Evolutionary conservation across 1,140 invertebrate species (phyloP).

Genomic region (Papilio polytes): DNA sequence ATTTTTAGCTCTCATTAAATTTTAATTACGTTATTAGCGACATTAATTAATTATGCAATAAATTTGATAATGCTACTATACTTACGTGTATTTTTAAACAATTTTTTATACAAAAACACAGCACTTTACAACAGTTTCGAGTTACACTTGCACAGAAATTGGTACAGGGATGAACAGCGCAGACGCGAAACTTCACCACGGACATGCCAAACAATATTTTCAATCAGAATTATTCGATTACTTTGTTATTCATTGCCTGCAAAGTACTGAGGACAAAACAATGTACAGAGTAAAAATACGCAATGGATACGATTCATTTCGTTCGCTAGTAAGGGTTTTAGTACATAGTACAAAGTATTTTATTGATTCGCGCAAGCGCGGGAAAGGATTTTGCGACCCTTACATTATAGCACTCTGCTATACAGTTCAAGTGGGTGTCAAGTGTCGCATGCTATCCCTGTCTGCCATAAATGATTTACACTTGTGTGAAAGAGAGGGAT

Average conservation of each 20-base stretch:
- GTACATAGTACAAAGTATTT: slow-evolving; percentile 50
- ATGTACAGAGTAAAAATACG: slow-evolving; percentile 1
- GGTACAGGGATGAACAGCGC: slow-evolving; percentile 72
- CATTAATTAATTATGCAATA: neutral
- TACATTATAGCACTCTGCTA: slow-evolving; percentile 47
- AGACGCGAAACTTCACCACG: slow-evolving; percentile 61
- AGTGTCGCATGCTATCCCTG: slow-evolving; percentile 46
- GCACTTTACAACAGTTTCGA: slow-evolving; percentile 64
- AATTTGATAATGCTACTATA: slow-evolving; percentile 41
- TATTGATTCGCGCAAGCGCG: slow-evolving; percentile 80
- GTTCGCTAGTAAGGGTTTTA: slow-evolving; percentile 1
- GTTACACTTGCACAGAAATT: slow-evolving; percentile 69
- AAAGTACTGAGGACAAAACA: slow-evolving; percentile 9
- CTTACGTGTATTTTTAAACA: slow-evolving; percentile 66
- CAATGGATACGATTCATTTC: slow-evolving; percentile 46
- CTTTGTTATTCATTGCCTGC: slow-evolving; percentile 49
- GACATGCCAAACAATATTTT: slow-evolving; percentile 47
- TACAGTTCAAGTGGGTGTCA: slow-evolving; percentile 44
- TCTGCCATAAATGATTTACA: slow-evolving; percentile 1
- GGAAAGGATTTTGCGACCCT: slow-evolving; percentile 59
- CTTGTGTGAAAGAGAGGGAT: slow-evolving; percentile 26
- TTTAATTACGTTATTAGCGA: neutral
- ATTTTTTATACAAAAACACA: slow-evolving; percentile 65
- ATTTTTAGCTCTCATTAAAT: neutral
- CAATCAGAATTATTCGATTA: slow-evolving; percentile 8